Percentiles rank a stretch among this genome's conserved stretches.
phyloP scores from a whole-genome alignment of 2,797 vertebrate species.

The Coregonus suidteri region DNA sequence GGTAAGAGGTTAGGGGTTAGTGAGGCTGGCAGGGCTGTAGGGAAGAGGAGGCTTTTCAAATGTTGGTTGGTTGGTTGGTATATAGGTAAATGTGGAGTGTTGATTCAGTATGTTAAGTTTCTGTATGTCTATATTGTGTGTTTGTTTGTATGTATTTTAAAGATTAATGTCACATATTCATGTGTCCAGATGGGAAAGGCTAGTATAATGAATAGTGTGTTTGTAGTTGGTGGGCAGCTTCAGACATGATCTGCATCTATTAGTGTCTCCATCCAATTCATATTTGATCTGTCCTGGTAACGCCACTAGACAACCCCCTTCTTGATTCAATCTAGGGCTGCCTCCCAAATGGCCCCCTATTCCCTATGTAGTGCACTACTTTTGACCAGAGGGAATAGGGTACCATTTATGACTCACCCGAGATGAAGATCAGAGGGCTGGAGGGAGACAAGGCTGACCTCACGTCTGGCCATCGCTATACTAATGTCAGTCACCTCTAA shows the following conservation, averaged over 20 bases:
- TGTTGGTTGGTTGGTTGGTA: conserved; percentile 15
- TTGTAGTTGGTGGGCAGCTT: conserved; percentile 19
- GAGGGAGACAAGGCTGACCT: not conserved
- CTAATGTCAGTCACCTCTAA: not conserved
- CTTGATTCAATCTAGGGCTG: not conserved
- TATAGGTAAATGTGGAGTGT: not conserved
- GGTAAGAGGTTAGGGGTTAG: conserved; percentile 59
- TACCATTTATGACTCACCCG: too few relatives aligned
- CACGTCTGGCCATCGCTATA: not conserved
- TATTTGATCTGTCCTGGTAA: conserved; percentile 29
- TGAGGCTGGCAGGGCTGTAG: conserved; percentile 73
- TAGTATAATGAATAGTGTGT: conserved; percentile 20
- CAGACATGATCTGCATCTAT: conserved; percentile 24
- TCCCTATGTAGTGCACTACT: too few relatives aligned
- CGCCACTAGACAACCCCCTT: conserved; percentile 18
- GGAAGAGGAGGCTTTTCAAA: conserved; percentile 52
- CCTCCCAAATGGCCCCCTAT: too few relatives aligned
- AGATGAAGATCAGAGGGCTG: conserved; percentile 20
- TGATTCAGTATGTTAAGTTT: too few relatives aligned
- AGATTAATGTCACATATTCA: not conserved
- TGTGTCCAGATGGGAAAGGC: conserved; percentile 15
- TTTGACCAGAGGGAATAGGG: too few relatives aligned
- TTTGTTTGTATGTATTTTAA: not conserved
- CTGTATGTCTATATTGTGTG: not conserved
- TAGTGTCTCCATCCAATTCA: conserved; percentile 37